Conservation (phyloP, 2,113 vertebrate species). For the Strix aluco region DNA sequence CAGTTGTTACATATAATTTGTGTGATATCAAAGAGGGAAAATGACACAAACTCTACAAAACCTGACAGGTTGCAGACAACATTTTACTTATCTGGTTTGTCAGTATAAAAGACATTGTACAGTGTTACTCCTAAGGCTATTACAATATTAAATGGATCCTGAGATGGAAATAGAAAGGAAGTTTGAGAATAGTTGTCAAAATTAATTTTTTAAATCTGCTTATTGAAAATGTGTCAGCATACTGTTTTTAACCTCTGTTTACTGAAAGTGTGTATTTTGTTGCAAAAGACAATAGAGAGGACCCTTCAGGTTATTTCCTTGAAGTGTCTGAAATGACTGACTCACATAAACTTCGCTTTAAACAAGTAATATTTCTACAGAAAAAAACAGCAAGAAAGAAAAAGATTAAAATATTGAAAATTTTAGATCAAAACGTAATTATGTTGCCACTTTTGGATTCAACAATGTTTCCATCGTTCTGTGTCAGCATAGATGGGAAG, state of each 20-base stretch:
- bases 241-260: neutral
- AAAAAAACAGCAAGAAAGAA: neutral
- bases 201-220: neutral
- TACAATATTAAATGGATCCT: neutral
- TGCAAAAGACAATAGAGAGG: neutral
- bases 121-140: neutral
- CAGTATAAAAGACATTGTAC: neutral
- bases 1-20: neutral
- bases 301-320: neutral
- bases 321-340: neutral
- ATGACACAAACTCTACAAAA: neutral
- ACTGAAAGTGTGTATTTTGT: neutral
- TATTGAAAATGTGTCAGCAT: neutral
- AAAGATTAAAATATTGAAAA: neutral
- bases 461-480: rapidly evolving
- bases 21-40: neutral
- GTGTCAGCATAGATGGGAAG: neutral
- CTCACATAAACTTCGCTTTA: neutral
- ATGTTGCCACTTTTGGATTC: neutral
- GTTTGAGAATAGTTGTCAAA: neutral
- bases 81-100: neutral
- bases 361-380: neutral
- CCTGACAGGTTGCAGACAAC: neutral
- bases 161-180: neutral
- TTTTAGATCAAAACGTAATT: neutral